phyloP scores from a whole-genome alignment of 1,140 invertebrate genomes.

The Frieseomelitta varia region DNA sequence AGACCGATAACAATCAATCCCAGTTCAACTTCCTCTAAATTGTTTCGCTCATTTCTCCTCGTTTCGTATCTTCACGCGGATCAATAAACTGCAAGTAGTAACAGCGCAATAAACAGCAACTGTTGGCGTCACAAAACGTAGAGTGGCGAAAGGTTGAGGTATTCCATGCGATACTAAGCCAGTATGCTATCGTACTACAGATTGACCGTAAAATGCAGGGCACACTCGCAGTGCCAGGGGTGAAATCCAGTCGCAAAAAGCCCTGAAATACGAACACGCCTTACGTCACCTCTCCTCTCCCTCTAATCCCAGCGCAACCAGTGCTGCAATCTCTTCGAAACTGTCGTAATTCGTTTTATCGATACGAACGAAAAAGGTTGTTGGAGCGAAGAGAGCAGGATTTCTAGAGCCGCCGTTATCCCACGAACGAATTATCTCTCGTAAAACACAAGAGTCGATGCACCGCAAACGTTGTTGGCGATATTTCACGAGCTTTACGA shows the following conservation, averaged over 20 bases:
- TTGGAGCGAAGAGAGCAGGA: not conserved
- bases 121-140: not conserved
- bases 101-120: slow-evolving; percentile 13
- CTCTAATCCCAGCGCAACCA: not conserved
- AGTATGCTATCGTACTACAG: not conserved
- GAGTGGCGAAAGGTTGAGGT: not conserved
- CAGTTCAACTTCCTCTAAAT: not conserved
- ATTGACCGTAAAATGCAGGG: slow-evolving; percentile 22
- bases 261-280: not conserved
- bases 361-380: slow-evolving; percentile 6
- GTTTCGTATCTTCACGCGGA: not conserved
- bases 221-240: not conserved
- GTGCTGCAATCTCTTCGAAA: not conserved
- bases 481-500: slow-evolving; percentile 29
- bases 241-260: not conserved
- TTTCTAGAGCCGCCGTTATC: slow-evolving; percentile 7
- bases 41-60: not conserved
- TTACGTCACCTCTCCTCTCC: no score
- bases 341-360: slow-evolving; percentile 39
- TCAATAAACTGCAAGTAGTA: slow-evolving; percentile 10
- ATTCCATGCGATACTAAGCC: not conserved
- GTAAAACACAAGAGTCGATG: slow-evolving; percentile 39
- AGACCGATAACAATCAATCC: not conserved
- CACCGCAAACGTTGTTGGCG: not conserved
- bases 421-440: slow-evolving; percentile 40